Evolutionary conservation across 2,113 vertebrate genomes (phyloP), one percentile per base, ranked within the genome.

Genomic region (Pyxicephalus adspersus): DNA sequence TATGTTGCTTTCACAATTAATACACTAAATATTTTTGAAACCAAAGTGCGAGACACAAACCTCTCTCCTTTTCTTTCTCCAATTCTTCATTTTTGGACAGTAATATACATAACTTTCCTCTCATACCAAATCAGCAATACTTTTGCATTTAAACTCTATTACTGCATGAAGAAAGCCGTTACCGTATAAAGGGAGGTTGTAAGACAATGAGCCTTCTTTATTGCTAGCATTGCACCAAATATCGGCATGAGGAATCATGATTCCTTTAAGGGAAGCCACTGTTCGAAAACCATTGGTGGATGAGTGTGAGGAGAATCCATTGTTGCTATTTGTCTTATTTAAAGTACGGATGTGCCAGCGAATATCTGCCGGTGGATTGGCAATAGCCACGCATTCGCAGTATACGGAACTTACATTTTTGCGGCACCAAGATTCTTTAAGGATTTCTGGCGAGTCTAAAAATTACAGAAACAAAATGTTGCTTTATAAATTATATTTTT

Each of bases 371-470:
- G 28, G 18, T 11, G 64, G 64, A n/a, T 65, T 31, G 4, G 64
- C 28, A 1, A 65, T 34, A 11, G 19, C 64, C 2, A 20, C 18
- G 15, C 64, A 65, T 9, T 65, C 64, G 17, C 64, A 65, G 64
- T 34, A 34, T 34, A 65, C 34, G 19, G 23, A 18, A n/a, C 19
- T 65, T 3, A 31, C 6, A 20, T 34, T 65, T 31, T n/a, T 65
- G 3, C 34, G 29, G 29, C 64, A 65, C 5, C 13, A 4, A 20
- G 64, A 34, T n/a, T 34, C 6, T 11, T 65, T 17, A 20, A 65
- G 64, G 11, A 65, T 65, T 65, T 65, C 57, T 23, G 57, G 57
- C n/a, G n/a, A 23, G 25, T 60, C 57, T 60, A 23, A 60, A 60
- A 60, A 23, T n/a, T n/a, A n/a, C n/a, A n/a, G n/a, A n/a, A n/a